Base-by-base conservation (phyloP, 2,888 invertebrate genomes). In the Notodonta ziczac region DNA sequence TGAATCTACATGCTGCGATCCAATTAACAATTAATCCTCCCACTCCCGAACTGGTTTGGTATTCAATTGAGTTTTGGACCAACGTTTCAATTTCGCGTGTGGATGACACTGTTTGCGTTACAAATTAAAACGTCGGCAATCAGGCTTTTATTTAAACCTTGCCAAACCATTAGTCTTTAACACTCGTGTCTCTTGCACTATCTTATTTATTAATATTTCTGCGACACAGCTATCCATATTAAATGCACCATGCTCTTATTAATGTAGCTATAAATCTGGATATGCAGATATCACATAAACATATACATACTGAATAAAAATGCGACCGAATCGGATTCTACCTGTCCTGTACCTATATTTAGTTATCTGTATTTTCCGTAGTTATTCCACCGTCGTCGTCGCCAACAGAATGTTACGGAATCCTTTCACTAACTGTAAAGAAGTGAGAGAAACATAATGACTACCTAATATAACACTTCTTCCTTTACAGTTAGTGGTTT, bases 11-110 rank as follows among this genome's bases (percentile, higher is more conserved):
- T 85, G 78, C 74, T 86, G 83, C 85, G 81, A 88, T 89, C 82
- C 87, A 89, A 90, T 91, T 90, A 87, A 86, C 85, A 85, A 89
- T 89, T 89, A 89, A 91, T 89, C 88, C 88, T 73, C 75, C 80
- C 80, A 77, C 78, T 57, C 76, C 71, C 80, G 80, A 72, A 70
- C 78, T 80, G 81, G 81, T 83, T 81, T 83, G 73, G 82, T 80
- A 82, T 88, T 86, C 86, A 85, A 87, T 88, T 84, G 84, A 82
- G 81, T 84, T 85, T 81, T 78, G 76, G 78, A 78, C 71, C 71
- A 69, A 82, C 82, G 84, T 88, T 89, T 87, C 82, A 86, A 88
- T 88, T 89, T 85, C 81, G 80, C 77, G 81, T 77, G 81, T 80
- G 81, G 84, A 84, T 84, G 82, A 79, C 75, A 81, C 83, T 87